Evolutionary conservation across 2,113 vertebrate genomes (phyloP).

Genomic region (Plotosus lineatus): DNA sequence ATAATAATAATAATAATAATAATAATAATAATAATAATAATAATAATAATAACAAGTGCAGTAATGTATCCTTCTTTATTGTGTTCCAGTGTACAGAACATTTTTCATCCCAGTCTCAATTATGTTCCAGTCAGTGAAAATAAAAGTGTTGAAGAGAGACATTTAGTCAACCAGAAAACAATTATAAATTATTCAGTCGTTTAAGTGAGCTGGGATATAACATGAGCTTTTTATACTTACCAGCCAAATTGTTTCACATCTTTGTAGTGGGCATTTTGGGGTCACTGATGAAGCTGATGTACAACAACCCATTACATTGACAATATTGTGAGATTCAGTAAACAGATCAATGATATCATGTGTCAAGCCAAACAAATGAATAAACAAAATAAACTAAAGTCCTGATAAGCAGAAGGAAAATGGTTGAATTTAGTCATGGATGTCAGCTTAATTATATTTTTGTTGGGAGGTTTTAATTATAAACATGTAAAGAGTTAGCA

Average conservation of each 20-base stretch:
- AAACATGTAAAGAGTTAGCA: neutral
- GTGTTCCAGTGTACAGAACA: neutral
- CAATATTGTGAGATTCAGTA: neutral
- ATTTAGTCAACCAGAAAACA: neutral
- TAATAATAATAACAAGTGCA: neutral
- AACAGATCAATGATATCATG: neutral
- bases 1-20: neutral
- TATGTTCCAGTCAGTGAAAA: neutral
- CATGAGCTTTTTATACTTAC: neutral
- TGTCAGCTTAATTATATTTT: neutral
- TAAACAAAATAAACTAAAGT: neutral
- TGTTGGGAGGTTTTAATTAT: neutral
- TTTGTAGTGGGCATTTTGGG: neutral
- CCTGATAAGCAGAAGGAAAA: neutral
- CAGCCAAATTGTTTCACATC: neutral
- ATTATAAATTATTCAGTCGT: neutral
- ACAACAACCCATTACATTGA: neutral
- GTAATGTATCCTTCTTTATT: neutral
- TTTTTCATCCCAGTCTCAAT: neutral
- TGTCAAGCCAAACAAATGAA: neutral
- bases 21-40: neutral
- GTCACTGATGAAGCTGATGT: neutral
- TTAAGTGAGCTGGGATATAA: neutral
- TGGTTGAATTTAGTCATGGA: neutral
- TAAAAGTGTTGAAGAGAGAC: no score